Base-by-base conservation (phyloP, 2,888 invertebrate genomes). In the Ennomos erosarius region DNA sequence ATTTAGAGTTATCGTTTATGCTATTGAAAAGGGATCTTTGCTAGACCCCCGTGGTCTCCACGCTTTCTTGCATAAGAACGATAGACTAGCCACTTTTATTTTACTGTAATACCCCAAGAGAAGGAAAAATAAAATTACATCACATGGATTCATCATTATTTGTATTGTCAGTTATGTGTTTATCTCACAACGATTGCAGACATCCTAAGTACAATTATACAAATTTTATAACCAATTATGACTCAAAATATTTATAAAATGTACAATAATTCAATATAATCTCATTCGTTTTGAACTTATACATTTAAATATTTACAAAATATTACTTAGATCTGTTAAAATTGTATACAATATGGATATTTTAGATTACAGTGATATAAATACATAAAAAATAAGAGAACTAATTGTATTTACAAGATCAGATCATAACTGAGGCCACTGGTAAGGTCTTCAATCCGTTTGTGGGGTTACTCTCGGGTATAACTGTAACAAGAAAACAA, bases 391-490 rank as follows among this genome's bases (percentile, higher is more conserved):
- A 90, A 89, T 89, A 87, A 87, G 84, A 85, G 78, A 81, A 82
- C 80, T 83, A 84, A 84, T 81, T 80, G 77, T 90, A 90, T 90
- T 85, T 90, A 91, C 91, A 91, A 78, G 76, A 79, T 82, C 84
- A 86, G 82, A 82, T 87, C 82, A 81, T 55, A 45, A 37, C 49
- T 49, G 79, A 78, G 75, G 76, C 81, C 78, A 76, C 69, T 69
- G 62, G 61, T 61, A 67, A 68, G 66, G 65, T 67, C 67, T 74
- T 79, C 64, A 88, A 64, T 92, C 92, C 74, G 91, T 93, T 88
- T 94, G 94, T 74, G 93, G 84, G 82, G 93, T 93, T 83, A 94
- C 94, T 87, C 94, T 92, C 76, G 94, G 94, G 82, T 94, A 94
- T 83, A 94, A 91, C 94, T 94, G 91, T 1, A 92, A 93, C 67